Evolutionary conservation across 2,888 invertebrate genomes (phyloP), one percentile per base, ranked within the genome.

Genomic region (Tetragonisca angustula): DNA sequence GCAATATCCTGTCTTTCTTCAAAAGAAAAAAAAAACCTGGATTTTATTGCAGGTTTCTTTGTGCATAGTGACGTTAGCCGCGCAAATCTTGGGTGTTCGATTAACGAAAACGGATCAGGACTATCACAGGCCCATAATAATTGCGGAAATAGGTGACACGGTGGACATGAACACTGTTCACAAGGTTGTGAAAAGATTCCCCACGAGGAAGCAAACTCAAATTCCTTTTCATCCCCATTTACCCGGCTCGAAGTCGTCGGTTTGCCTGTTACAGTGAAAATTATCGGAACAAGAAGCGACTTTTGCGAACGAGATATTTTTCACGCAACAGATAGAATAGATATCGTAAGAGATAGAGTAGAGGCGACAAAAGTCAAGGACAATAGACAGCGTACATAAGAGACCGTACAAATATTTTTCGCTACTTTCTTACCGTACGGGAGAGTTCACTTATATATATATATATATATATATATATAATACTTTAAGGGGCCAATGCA

Each of bases 61-160:
- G 17, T 95, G 96, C 61, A 96, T 98, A 92, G 96, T 97, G 85
- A 96, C 96, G 90, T 94, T 98, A 69, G 96, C 97, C 19, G 97
- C 97, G 1, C 96, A 96, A 90, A 95, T 96, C 86, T 94, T 97
- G 50, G 96, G 96, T 21, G 95, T 97, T 32, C 95, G 96, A 86
- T 93, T 97, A 82, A 96, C 96, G 32, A 96, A 95, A 91, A 95
- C 96, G 24, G 97, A 97, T 89, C 95, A 96, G 90, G 97, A 97
- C 92, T 96, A 96, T 88, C 96, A 96, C 88, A 96, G 96, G 74
- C 95, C 96, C 21, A 96, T 97, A 65, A 95, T 97, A 2, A 96
- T 95, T 91, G 97, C 96, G 0, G 96, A 97, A 94, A 95, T 97
- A 65, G 95, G 94, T 27, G 94, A 94, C 78, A 93, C 93, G 1